Conservation (phyloP, 2,888 invertebrate species). For the Cecidostiba fungosa region DNA sequence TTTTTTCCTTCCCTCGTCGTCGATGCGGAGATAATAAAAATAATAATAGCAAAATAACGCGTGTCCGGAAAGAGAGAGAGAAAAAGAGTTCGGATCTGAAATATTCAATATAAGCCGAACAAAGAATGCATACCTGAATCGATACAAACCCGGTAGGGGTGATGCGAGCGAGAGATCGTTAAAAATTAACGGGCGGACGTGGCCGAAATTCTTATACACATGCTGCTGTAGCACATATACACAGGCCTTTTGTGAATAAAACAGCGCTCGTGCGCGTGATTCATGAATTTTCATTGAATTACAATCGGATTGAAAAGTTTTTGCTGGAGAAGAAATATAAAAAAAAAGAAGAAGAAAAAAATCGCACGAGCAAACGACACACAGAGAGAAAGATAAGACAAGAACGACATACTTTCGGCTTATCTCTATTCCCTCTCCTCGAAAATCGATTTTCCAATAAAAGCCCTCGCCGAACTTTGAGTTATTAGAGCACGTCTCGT, state of each 20-base stretch:
- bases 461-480: slow-evolving; percentile 5
- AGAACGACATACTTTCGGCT: not conserved
- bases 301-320: slow-evolving; percentile 11
- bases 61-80: not conserved
- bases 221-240: not conserved
- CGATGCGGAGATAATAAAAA: not conserved
- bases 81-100: not conserved
- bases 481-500: slow-evolving; percentile 11
- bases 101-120: not conserved
- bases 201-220: slow-evolving; percentile 15
- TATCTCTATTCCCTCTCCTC: not conserved
- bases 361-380: not conserved
- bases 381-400: not conserved
- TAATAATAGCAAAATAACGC: not conserved
- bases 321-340: not conserved
- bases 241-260: not conserved
- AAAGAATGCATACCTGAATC: slow-evolving; percentile 13
- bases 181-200: slow-evolving; percentile 6
- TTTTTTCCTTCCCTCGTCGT: not conserved
- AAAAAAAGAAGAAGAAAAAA: not conserved
- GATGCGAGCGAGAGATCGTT: not conserved
- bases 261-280: not conserved
- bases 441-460: slow-evolving; percentile 26
- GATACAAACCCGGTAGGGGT: not conserved
- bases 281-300: slow-evolving; percentile 3